phyloP scores from a whole-genome alignment of 1,140 invertebrate genomes.

The Lordiphosa stackelbergi region DNA sequence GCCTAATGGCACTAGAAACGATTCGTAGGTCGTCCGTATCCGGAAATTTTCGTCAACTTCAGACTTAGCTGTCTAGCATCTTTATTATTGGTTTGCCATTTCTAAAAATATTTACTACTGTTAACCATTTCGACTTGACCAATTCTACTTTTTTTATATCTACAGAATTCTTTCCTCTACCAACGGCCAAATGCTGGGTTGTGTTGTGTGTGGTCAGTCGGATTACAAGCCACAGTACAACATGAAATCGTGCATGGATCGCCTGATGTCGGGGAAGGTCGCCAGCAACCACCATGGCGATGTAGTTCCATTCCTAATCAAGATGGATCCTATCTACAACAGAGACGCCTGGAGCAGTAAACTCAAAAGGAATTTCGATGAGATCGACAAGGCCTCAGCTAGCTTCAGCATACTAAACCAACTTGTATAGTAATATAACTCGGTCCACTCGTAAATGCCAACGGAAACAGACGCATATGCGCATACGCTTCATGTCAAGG shows the following conservation, averaged over 20 bases:
- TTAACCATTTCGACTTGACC: too few relatives aligned
- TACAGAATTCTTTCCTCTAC: conserved; percentile 35
- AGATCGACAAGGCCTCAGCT: conserved; percentile 64
- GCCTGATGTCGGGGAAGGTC: conserved; percentile 9
- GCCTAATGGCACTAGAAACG: too few relatives aligned
- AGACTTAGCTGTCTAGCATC: too few relatives aligned
- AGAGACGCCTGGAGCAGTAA: conserved; percentile 57
- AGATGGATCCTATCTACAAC: conserved; percentile 44
- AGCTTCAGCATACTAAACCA: conserved; percentile 65
- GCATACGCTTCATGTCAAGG: conserved; percentile 61
- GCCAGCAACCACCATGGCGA: conserved; percentile 18
- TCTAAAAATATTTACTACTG: too few relatives aligned
- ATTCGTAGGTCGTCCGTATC: too few relatives aligned
- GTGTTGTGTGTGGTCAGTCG: conserved; percentile 37
- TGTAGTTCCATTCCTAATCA: conserved; percentile 18
- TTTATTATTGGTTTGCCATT: too few relatives aligned
- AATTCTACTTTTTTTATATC: not conserved
- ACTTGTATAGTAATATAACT: conserved; percentile 48
- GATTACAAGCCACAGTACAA: conserved; percentile 36
- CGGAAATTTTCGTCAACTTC: too few relatives aligned
- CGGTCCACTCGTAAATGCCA: conserved; percentile 16
- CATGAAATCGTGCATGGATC: conserved; percentile 24
- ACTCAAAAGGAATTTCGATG: conserved; percentile 62
- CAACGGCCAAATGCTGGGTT: conserved; percentile 40
- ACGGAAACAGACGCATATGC: conserved; percentile 10